These are phyloP conservation scores for Papilio polytes DNA, from an alignment of 1,140 invertebrate species.

Conservation along the genomic window DNA sequence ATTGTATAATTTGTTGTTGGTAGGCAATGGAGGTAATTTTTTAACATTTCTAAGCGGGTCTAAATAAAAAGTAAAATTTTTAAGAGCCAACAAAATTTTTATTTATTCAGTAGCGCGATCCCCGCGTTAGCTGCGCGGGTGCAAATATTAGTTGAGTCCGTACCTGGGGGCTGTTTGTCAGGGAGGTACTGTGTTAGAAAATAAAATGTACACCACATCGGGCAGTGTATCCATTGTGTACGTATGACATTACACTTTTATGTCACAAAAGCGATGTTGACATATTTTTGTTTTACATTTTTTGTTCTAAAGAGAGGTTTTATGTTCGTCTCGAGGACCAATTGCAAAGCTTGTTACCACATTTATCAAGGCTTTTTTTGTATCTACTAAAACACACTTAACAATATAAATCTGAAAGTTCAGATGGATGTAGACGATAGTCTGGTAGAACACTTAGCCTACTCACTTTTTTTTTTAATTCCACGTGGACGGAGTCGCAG, in stretches of 20 bases:
- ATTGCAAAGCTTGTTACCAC: too few relatives aligned
- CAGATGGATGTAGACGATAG: too few relatives aligned
- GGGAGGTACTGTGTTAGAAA: neutral
- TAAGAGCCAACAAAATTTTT: neutral
- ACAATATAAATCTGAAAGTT: too few relatives aligned
- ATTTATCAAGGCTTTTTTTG: too few relatives aligned
- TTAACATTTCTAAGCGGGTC: neutral
- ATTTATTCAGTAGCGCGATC: neutral
- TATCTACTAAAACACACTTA: too few relatives aligned
- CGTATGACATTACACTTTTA: slow-evolving; percentile 10
- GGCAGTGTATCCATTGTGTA: neutral
- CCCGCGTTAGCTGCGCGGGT: neutral
- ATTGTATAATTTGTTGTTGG: too few relatives aligned
- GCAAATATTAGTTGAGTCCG: slow-evolving; percentile 6
- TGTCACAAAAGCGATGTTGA: neutral
- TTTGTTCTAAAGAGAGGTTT: neutral
- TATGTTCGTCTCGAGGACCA: too few relatives aligned
- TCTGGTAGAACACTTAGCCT: too few relatives aligned
- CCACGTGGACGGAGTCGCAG: too few relatives aligned
- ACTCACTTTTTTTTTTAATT: too few relatives aligned
- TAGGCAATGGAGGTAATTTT: too few relatives aligned
- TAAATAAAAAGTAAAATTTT: neutral
- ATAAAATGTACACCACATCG: slow-evolving; percentile 8
- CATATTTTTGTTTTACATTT: neutral
- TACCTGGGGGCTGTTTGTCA: neutral